Evolutionary conservation across 2,113 vertebrate species (phyloP).

Genomic region (Riparia riparia): DNA sequence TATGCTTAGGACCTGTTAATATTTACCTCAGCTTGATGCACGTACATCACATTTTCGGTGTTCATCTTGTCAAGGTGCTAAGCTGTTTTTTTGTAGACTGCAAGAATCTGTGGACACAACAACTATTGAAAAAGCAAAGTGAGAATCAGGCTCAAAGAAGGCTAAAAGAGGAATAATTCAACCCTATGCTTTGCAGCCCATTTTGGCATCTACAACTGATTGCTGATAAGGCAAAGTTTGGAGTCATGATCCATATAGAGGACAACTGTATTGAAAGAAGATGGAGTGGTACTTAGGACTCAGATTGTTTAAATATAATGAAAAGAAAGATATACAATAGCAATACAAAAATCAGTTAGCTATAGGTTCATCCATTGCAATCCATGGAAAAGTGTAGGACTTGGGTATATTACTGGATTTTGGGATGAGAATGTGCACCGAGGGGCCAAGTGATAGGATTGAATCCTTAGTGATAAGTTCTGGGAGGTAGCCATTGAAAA

Average conservation of each 20-base stretch:
- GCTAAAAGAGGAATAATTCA: background rate
- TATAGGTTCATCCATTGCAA: background rate
- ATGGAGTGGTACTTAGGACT: background rate
- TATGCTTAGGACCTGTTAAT: background rate
- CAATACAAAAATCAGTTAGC: background rate
- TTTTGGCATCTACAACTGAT: background rate
- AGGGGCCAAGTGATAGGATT: too few relatives aligned
- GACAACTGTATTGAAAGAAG: background rate
- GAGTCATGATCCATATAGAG: fast-evolving
- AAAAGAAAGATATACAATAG: background rate
- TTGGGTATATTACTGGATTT: background rate
- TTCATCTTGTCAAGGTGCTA: background rate
- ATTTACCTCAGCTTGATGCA: background rate
- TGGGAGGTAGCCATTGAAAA: background rate
- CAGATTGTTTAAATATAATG: background rate
- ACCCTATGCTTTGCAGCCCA: background rate
- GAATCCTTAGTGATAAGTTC: background rate
- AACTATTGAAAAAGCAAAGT: background rate
- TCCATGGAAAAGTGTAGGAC: background rate
- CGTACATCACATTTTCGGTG: background rate
- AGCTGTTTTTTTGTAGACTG: background rate
- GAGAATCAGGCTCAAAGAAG: background rate
- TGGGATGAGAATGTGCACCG: background rate
- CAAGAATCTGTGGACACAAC: background rate
- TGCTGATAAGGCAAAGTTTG: background rate